A percentile compares a stretch with the other conserved stretches of the same genome.
Evolutionary conservation across 2,888 invertebrate genomes (phyloP).

Genomic region (Cantharis nigra): DNA sequence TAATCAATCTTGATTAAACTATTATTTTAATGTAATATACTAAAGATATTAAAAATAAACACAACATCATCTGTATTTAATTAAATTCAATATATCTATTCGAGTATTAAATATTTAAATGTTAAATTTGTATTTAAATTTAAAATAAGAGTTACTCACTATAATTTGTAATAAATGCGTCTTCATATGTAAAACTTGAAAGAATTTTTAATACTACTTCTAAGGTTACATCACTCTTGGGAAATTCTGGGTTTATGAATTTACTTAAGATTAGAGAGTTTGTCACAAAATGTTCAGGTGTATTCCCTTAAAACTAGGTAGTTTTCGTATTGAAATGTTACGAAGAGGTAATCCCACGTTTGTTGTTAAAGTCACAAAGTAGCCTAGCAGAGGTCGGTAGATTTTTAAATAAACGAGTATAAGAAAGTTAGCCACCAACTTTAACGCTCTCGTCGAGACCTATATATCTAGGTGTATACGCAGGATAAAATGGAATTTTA

Average conservation of each 20-base stretch:
- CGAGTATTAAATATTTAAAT: neutral
- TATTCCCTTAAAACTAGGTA: slow-evolving; percentile 38
- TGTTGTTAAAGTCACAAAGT: slow-evolving; percentile 36
- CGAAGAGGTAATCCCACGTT: slow-evolving; percentile 36
- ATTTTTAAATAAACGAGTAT: neutral
- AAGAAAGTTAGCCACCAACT: neutral
- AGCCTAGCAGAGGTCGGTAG: slow-evolving; percentile 30
- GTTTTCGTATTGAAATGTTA: slow-evolving; percentile 35
- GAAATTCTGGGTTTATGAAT: slow-evolving; percentile 52
- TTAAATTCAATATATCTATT: neutral
- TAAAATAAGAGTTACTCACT: neutral
- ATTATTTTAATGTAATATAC: too few species aligned
- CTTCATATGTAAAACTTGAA: neutral
- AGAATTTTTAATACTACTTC: neutral
- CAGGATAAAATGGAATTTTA: neutral
- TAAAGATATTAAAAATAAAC: too few species aligned
- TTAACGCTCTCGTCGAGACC: neutral
- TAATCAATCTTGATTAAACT: too few species aligned
- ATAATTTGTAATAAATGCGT: neutral
- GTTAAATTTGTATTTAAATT: neutral
- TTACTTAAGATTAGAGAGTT: slow-evolving; percentile 51
- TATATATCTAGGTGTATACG: neutral
- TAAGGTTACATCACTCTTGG: slow-evolving; percentile 43
- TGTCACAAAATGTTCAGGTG: slow-evolving; percentile 43
- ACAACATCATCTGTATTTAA: neutral